Base-by-base conservation (phyloP, 2,797 vertebrate genomes). In the Capromys pilorides region DNA sequence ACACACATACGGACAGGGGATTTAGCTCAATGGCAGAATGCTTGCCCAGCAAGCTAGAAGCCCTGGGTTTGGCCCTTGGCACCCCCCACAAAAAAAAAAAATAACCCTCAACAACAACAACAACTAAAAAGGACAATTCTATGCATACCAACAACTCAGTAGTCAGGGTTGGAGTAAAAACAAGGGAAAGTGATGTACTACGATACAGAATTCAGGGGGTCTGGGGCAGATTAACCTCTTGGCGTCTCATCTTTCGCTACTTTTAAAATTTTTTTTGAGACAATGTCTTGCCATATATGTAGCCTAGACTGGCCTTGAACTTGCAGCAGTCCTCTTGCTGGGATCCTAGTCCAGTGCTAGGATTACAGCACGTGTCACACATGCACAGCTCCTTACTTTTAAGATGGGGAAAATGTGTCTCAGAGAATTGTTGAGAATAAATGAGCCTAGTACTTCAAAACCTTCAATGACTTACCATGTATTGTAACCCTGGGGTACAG, bases 61-160 rank as follows among this genome's bases (percentile, higher is more conserved):
- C 51, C 51, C 13, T 54, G 51, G 51, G 51, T 54, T 54, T 54
- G 12, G 51, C 2, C 51, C 51, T 54, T 54, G 51, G 51, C 12
- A 54, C 51, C 51, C 13, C 51, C 51, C 51, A 45, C 4, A 45
- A 45, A 45, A 45, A 45, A 45, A 54, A 54, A 54, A 54, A 54
- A 54, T 13, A 54, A 14, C 12, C 51, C 51, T 54, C 51, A 59
- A 59, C 57, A 59, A 59, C 51, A 59, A 54, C 51, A 59, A 59
- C 91, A 93, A 93, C 75, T 93, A 66, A 88, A 2, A 73, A 19
- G 45, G 62, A 21, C 2, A 6, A 59, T 67, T 90, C 57, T 88
- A 12, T 45, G 49, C 39, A 86, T 62, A 84, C 41, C 8, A 64
- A 69, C 41, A 64, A 80, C 85, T 97, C 73, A 82, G 66, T n/a